phyloP scores from a whole-genome alignment of 1,140 invertebrate genomes.

The Plectrocnemia conspersa region DNA sequence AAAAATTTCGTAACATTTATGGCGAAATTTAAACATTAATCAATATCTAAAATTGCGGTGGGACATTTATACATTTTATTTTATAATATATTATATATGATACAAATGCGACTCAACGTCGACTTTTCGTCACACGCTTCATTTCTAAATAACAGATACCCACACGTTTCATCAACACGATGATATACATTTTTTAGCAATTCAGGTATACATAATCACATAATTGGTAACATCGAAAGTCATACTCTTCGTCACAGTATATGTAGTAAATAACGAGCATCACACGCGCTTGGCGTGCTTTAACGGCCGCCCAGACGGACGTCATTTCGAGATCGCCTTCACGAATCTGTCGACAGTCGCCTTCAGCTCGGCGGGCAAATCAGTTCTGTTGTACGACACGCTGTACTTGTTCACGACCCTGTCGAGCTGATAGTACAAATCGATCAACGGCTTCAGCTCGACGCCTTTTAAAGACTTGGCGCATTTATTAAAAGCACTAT shows the following conservation, averaged over 20 bases:
- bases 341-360: constrained; percentile 42
- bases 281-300: constrained; percentile 21
- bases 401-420: constrained; percentile 53
- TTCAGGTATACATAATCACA: constrained; percentile 1
- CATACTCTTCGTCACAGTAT: constrained; percentile 46
- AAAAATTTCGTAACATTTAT: too few species aligned
- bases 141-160: too few species aligned
- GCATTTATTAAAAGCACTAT: constrained; percentile 54
- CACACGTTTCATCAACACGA: not conserved
- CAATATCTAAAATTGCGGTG: too few species aligned
- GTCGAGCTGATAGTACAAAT: constrained; percentile 59
- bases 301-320: constrained; percentile 17
- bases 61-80: too few species aligned
- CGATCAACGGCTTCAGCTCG: constrained; percentile 56
- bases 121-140: too few species aligned
- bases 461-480: constrained; percentile 52
- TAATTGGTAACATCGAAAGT: constrained; percentile 39
- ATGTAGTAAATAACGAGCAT: constrained; percentile 40
- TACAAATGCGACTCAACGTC: too few species aligned
- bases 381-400: constrained; percentile 51
- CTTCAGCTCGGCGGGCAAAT: constrained; percentile 56
- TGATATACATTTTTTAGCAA: not conserved
- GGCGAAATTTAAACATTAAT: too few species aligned
- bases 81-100: too few species aligned
- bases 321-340: constrained; percentile 16